Evolutionary conservation across 2,113 vertebrate genomes (phyloP), one percentile per base, ranked within the genome.

Genomic region (Cyanoramphus novaezelandiae): DNA sequence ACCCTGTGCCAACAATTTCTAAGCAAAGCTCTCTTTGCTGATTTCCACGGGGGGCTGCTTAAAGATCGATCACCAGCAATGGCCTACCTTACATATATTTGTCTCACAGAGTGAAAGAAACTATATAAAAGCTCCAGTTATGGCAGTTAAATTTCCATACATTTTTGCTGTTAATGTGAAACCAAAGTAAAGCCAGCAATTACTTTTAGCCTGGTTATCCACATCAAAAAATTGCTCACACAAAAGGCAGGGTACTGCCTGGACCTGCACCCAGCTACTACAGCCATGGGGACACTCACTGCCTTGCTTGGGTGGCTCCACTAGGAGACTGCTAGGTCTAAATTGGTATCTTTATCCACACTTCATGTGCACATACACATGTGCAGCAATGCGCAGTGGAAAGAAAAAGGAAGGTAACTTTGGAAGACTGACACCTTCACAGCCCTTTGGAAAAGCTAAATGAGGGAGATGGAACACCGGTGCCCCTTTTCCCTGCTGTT

Each of bases 41-140:
- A 84, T 95, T 92, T 93, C 84, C 63, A 28, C 2, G 46, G 76
- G 49, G 72, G 37, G 50, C 77, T 92, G 63, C 77, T 80, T 31
- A 35, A 67, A 91, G 71, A 90, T 93, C 69, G 4, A 93, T 92
- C 39, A 41, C 43, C 39, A 50, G 37, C 3, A 1, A 49, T 39
- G 44, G 52, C 43, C 80, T 65, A 5, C 71, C 3, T 3, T 50
- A 65, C 63, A 24, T 76, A 25, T 31, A 52, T 85, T 97, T 95
- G 89, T 95, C 90, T 96, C 89, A 87, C 11, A 62, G 88, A 96
- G 71, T 70, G 93, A 96, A 97, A 97, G 93, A 96, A 97, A 95
- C 37, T 88, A 60, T 12, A 60, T 91, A 94, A 93, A 96, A 90
- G 76, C 95, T 96, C 57, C 92, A 93, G 63, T 67, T 88, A 90